Conservation (phyloP, 2,113 vertebrate genomes). For the Oreotragus oreotragus region DNA sequence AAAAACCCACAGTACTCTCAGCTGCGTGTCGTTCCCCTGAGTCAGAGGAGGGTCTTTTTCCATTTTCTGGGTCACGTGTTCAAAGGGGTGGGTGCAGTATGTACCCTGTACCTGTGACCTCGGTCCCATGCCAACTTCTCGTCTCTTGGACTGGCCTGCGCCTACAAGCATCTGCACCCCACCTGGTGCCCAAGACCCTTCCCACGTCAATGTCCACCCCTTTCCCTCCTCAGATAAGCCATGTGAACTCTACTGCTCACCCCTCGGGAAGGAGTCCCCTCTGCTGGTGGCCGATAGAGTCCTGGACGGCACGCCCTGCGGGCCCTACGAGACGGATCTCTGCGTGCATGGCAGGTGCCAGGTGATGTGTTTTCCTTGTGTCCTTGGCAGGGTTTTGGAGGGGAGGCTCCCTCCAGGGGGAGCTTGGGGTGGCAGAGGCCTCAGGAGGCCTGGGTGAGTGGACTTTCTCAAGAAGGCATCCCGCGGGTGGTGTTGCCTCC, state of each 20-base stretch:
- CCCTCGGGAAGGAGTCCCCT: conserved; percentile 87
- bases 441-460: accelerated
- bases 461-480: neutral
- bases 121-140: too few species aligned
- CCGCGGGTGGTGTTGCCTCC: accelerated
- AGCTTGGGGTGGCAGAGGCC: neutral
- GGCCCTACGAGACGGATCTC: conserved; percentile 93
- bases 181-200: accelerated
- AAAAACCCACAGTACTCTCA: neutral
- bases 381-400: neutral
- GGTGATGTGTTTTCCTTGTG: conserved; percentile 79
- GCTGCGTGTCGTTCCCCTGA: accelerated
- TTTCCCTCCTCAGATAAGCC: conserved; percentile 88
- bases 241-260: conserved; percentile 92
- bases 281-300: conserved; percentile 91
- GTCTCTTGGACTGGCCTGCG: neutral
- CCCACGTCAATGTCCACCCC: neutral
- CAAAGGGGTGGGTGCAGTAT: neutral
- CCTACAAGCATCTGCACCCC: accelerated
- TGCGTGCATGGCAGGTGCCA: conserved; percentile 96
- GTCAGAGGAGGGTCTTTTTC: neutral
- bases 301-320: conserved; percentile 95
- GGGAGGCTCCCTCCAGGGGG: neutral
- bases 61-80: neutral
- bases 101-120: neutral